Evolutionary conservation across 2,797 vertebrate species (phyloP).

Genomic region (Enoplosus armatus): DNA sequence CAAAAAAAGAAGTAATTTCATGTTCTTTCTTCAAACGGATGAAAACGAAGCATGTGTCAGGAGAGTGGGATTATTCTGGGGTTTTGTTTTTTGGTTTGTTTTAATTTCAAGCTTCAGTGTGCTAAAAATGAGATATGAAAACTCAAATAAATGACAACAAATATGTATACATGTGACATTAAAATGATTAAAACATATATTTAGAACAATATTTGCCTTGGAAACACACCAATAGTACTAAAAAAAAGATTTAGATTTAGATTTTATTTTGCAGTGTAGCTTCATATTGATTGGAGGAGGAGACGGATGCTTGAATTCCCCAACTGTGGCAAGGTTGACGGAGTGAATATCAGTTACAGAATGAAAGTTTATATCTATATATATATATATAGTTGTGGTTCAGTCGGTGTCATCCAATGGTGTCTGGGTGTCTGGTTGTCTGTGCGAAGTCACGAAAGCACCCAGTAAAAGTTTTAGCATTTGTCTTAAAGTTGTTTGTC

Average conservation of each 20-base stretch:
- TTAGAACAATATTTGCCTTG: not conserved
- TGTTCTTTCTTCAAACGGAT: not conserved
- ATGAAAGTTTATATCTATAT: not conserved
- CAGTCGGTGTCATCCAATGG: not conserved
- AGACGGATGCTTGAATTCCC: constrained; percentile 18
- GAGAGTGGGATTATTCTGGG: too few species aligned
- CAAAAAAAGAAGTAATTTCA: not conserved
- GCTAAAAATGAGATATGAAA: not conserved
- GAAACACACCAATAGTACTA: not conserved
- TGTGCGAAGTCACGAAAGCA: not conserved
- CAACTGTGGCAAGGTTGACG: not conserved
- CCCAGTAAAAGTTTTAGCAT: constrained; percentile 5
- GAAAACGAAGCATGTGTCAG: not conserved
- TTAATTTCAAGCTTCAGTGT: not conserved
- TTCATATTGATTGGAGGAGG: constrained; percentile 56
- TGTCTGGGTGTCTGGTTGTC: not conserved
- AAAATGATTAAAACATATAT: not conserved
- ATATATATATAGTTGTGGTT: too few species aligned
- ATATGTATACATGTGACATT: not conserved
- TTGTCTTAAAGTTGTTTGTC: not conserved
- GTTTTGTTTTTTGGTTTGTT: not conserved
- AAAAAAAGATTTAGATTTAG: not conserved
- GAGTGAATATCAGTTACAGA: not conserved
- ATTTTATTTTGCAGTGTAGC: constrained; percentile 44
- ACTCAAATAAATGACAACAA: not conserved